Conservation (phyloP, 1,140 invertebrate genomes). For the Hypsibius dujardini region DNA sequence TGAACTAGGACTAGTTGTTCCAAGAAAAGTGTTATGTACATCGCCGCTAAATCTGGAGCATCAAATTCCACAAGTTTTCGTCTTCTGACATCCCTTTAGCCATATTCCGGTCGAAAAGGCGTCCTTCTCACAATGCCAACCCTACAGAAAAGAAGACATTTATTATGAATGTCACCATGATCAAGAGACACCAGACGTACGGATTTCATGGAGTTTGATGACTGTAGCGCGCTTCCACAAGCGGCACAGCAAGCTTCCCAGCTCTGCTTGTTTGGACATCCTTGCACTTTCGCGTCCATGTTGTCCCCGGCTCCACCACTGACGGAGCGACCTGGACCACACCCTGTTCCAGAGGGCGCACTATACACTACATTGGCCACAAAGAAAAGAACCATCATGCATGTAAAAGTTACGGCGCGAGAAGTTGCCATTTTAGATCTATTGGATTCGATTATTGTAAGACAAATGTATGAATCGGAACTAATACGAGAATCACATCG, state of each 20-base stretch:
- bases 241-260: background rate
- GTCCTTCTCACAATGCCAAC: constrained; percentile 8
- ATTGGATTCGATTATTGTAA: too few species aligned
- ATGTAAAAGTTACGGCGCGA: too few species aligned
- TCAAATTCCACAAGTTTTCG: constrained; percentile 6
- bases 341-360: background rate
- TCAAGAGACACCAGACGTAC: constrained; percentile 3
- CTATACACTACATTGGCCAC: background rate
- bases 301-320: background rate
- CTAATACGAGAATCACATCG: too few species aligned
- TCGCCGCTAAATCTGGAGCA: too few species aligned
- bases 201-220: background rate
- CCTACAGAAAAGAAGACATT: constrained; percentile 9
- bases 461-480: too few species aligned
- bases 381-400: too few species aligned
- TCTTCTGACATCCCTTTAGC: constrained; percentile 9
- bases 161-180: background rate
- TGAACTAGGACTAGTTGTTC: too few species aligned
- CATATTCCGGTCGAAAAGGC: constrained; percentile 1
- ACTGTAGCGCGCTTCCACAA: background rate
- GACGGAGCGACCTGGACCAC: background rate
- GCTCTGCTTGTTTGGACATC: background rate
- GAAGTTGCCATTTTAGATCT: too few species aligned
- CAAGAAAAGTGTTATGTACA: too few species aligned
- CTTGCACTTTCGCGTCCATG: background rate